Evolutionary conservation across 1,140 invertebrate species (phyloP).

Genomic region (Homarus americanus): DNA sequence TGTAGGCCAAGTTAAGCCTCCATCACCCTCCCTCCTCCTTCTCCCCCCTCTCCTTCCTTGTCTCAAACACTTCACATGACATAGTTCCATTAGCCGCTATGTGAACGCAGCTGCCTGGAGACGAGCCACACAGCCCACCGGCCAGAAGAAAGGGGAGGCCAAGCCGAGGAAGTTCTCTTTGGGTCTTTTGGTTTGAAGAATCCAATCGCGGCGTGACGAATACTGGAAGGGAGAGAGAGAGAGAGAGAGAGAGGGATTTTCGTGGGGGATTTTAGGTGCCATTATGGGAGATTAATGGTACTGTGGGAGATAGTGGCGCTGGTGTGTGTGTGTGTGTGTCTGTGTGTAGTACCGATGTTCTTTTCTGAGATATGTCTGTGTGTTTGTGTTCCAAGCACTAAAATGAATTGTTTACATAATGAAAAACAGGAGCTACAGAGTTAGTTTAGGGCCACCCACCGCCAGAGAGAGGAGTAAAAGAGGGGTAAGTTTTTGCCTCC

Average conservation of each 20-base stretch:
- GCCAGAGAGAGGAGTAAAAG: background rate
- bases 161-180: background rate
- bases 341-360: background rate
- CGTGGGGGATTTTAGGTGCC: background rate
- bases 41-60: conserved; percentile 5
- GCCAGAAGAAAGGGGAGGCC: conserved; percentile 1
- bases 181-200: conserved; percentile 13
- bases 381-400: background rate
- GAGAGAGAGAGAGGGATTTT: conserved; percentile 8
- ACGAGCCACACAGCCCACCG: background rate
- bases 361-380: background rate
- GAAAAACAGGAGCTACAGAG: background rate
- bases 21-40: background rate
- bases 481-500: conserved; percentile 46
- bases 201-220: conserved; percentile 21
- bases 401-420: background rate
- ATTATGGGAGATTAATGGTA: background rate
- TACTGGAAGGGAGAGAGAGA: conserved; percentile 13
- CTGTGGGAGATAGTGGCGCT: background rate
- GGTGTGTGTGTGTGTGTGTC: background rate
- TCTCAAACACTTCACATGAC: conserved; percentile 58
- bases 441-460: too few species aligned
- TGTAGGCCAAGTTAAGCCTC: background rate
- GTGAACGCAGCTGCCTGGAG: conserved; percentile 60
- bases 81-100: conserved; percentile 48